Base-by-base conservation (phyloP, 2,113 vertebrate genomes). In the Clupea harengus region DNA sequence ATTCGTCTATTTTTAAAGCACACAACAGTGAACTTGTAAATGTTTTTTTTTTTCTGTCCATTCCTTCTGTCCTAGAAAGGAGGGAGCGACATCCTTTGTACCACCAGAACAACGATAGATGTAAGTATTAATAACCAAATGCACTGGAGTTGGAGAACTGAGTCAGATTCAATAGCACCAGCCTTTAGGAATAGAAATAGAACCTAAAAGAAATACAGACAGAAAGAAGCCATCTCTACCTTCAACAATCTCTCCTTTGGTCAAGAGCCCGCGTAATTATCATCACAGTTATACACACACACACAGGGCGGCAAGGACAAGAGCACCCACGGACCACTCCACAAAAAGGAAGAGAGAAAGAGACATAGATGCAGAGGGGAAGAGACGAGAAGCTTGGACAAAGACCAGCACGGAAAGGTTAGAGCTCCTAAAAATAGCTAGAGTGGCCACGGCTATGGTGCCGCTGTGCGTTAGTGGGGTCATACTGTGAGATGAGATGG, bases 221-320 rank as follows among this genome's bases (percentile, higher is more conserved):
- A 72, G 25, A 6, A n/a, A 72, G 64, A 72, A 72, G n/a, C 64
- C 28, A 32, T 39, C 86, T 84, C 44, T 25, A 85, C 87, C 92
- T 92, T 94, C 93, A 93, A 93, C 89, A 91, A 87, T 54, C 81
- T 49, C 87, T 89, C 89, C 88, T 90, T 83, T 91, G 89, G 89
- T 89, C 89, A 92, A 92, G 88, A 87, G 81, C 88, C 83, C 57
- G 67, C 87, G 86, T 93, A 94, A 94, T 94, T 93, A 93, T 85
- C 44, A 18, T 85, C 83, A 84, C 75, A 83, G 39, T 82, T 85
- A 84, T 46, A 81, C 54, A 82, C 52, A 81, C 54, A 82, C 44
- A 20, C 67, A 72, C 54, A 80, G 10, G 18, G 10, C 25, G 7
- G 20, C 67, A 81, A 80, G 60, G 64, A 83, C 32, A 28, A 85